phyloP scores from a whole-genome alignment of 2,888 invertebrate species.

The Liopterus haemorrhoidalis region DNA sequence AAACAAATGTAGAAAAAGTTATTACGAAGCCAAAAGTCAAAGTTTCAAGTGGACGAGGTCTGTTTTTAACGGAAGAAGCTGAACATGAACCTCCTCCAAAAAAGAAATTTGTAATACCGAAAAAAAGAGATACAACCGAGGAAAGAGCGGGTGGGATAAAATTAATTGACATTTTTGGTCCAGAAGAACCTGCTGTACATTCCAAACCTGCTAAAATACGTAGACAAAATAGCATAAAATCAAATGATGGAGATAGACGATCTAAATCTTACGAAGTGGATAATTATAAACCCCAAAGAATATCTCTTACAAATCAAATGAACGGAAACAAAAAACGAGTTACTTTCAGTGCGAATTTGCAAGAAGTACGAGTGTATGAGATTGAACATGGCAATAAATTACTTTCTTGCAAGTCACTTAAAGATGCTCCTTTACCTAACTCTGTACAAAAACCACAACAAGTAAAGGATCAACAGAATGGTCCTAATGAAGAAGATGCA shows the following conservation, averaged over 20 bases:
- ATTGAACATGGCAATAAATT: conserved; percentile 33
- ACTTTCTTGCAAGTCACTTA: conserved; percentile 34
- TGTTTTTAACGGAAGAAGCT: conserved; percentile 26
- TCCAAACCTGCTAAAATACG: too few relatives aligned
- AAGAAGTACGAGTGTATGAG: conserved; percentile 28
- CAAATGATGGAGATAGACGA: conserved; percentile 34
- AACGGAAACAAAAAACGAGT: conserved; percentile 31
- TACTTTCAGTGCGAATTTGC: conserved; percentile 31
- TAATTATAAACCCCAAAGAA: conserved; percentile 32
- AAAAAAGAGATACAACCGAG: conserved; percentile 39
- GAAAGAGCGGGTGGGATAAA: conserved; percentile 45
- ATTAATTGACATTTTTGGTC: conserved; percentile 46
- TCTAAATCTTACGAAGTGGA: neutral
- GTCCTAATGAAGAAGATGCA: conserved; percentile 46
- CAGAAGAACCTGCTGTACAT: too few relatives aligned
- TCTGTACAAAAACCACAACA: neutral
- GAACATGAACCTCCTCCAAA: conserved; percentile 9
- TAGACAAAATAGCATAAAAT: conserved; percentile 42
- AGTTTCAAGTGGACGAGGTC: conserved; percentile 33
- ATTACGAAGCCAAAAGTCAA: conserved; percentile 39
- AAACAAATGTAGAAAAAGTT: conserved; percentile 43
- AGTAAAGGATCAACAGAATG: neutral
- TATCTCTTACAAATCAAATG: neutral
- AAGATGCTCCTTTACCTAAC: conserved; percentile 36
- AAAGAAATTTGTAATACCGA: conserved; percentile 27